Evolutionary conservation across 1,140 invertebrate genomes (phyloP), one percentile per base, ranked within the genome.

Genomic region (Heliconius hewitsoni): DNA sequence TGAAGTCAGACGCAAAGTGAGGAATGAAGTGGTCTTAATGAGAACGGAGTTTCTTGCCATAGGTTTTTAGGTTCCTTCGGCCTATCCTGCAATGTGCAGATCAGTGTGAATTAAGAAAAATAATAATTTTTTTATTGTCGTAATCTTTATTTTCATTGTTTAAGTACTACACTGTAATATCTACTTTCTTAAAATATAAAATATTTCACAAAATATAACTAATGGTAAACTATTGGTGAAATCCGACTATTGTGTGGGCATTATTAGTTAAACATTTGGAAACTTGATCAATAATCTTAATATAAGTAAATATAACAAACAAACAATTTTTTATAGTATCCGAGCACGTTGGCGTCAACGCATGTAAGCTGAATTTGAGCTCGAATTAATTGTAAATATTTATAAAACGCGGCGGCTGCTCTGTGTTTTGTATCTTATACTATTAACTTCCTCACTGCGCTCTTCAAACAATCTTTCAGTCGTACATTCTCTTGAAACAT

Each of bases 401-500:
- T 71, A 57, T 52, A 50, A 52, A 66, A 71, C 50, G 46, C 34
- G 46, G 70, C 70, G 46, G 71, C 23, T 57, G 70, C 19, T 52
- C 42, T 55, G 76, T 77, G 71, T 57, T 77, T 77, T 73, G 71
- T 73, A 71, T 71, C 60, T 71, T 76, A 71, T 76, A 76, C 60
- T 57, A 42, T 75, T 23, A 52, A 75, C 60, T 71, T 71, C 75
- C 75, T 23, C 39, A 16, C 66, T 37, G 71, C 11, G 34, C 46
- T 77, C 66, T 72, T 72, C 11, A 39, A 71, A 34, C 42, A 42
- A 34, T n/a, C 5, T 77, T 46, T 77, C 66, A 76, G 46, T 46
- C 70, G 60, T 42, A 46, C 37, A 30, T 71, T 74, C 37, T 50
- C 27, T 27, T 74, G 18, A 23, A 57, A 57, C n/a, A 8, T 57